Evolutionary conservation across 2,113 vertebrate genomes (phyloP).

Genomic region (Trichechus manatus): DNA sequence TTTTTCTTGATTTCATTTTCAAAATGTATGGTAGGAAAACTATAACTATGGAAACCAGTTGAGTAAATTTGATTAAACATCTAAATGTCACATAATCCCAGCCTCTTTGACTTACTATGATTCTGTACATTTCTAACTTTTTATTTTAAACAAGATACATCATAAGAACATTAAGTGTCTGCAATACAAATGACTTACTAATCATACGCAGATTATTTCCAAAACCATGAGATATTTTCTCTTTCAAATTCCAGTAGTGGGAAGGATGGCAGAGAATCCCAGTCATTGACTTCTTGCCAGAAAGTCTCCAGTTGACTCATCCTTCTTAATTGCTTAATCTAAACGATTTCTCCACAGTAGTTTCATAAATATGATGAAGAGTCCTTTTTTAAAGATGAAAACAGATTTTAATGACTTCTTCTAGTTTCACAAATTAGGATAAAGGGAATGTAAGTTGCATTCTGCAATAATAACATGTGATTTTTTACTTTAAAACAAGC

Average conservation of each 20-base stretch:
- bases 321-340: slow-evolving; percentile 71
- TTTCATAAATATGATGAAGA: slow-evolving; percentile 52
- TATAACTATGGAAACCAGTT: background rate
- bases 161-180: background rate
- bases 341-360: slow-evolving; percentile 54
- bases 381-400: slow-evolving; percentile 59
- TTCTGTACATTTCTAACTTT: slow-evolving; percentile 40
- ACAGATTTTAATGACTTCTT: slow-evolving; percentile 42
- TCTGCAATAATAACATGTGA: background rate
- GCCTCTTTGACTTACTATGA: slow-evolving; percentile 7
- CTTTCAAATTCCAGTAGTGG: slow-evolving; percentile 29
- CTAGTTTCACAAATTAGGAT: slow-evolving; percentile 55
- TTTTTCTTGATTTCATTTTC: slow-evolving; percentile 52
- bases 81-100: background rate
- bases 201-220: slow-evolving; percentile 27
- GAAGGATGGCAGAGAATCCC: slow-evolving; percentile 8
- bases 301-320: slow-evolving; percentile 63
- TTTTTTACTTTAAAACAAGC: background rate
- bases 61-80: slow-evolving; percentile 11
- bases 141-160: slow-evolving; percentile 37
- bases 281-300: slow-evolving; percentile 32
- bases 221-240: slow-evolving; percentile 1
- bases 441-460: slow-evolving; percentile 17
- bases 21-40: background rate
- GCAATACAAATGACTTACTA: slow-evolving; percentile 32